Evolutionary conservation across 1,140 invertebrate species (phyloP).

Genomic region (Platyura marginata): DNA sequence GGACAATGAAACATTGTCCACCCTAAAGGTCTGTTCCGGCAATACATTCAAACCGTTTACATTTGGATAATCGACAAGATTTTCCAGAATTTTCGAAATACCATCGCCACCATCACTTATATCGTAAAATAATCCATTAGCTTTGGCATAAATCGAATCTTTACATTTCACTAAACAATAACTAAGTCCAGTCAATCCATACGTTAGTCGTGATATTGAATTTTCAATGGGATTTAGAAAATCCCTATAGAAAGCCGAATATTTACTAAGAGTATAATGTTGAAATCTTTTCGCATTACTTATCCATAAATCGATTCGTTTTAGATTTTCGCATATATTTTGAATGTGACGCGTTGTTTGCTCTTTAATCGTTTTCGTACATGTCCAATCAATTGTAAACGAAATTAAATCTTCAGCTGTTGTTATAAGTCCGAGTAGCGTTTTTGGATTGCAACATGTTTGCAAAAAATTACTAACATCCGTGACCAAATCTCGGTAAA

Average conservation of each 20-base stretch:
- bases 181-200: conserved; percentile 15
- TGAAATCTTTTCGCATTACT: conserved; percentile 18
- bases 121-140: not conserved
- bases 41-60: conserved; percentile 6
- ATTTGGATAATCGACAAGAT: conserved; percentile 15
- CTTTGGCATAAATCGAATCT: conserved; percentile 5
- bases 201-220: conserved; percentile 13
- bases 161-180: conserved; percentile 9
- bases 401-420: not conserved
- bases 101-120: not conserved
- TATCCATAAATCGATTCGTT: conserved; percentile 11
- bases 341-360: not conserved
- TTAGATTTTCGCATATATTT: not conserved
- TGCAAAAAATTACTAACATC: conserved; percentile 17
- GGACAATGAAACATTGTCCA: too few relatives aligned
- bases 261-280: conserved; percentile 13
- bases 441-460: conserved; percentile 14
- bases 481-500: conserved; percentile 29
- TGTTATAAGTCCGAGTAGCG: conserved; percentile 9
- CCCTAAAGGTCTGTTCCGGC: too few relatives aligned
- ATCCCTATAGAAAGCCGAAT: conserved; percentile 17
- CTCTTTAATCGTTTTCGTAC: too few relatives aligned
- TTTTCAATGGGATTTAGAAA: conserved; percentile 18
- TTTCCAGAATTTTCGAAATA: not conserved
- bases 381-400: not conserved